Base-by-base conservation (phyloP, 2,888 invertebrate genomes). In the Seira sanloemensis region DNA sequence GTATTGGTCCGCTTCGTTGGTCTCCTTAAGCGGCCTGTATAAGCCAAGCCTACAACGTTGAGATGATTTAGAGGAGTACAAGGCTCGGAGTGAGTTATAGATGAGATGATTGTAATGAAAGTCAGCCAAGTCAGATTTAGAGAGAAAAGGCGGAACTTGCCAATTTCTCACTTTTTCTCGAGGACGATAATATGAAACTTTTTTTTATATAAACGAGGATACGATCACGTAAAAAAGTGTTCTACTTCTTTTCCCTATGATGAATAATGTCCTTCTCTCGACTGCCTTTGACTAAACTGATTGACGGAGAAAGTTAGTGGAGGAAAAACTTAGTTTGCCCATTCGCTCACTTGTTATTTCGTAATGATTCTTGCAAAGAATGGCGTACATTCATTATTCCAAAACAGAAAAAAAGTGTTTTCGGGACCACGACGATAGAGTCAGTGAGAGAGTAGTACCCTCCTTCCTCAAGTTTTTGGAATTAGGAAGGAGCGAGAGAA, bases 161-260 rank as follows among this genome's bases (percentile, higher is more conserved):
- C 74, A 79, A 74, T 79, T 79, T 79, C 54, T 74, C 74, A 79
- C 73, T 79, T 79, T 74, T 46, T 72, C 12, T 12, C 4, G 37
- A 37, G 37, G 37, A 37, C 27, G 66, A 67, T 68, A 73, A 74
- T 79, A 79, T 79, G 73, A 79, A 79, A 79, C 79, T 79, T 79
- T 79, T 78, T 78, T 68, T 26, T 12, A 4, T 37, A 37, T 27
- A 25, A 46, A 19, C 21, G 68, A 78, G 58, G 18, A 78, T 23
- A 69, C 78, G 27, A 69, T 78, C 78, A 26, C 26, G 25, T 26
- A 23, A 26, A 67, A 73, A 74, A 73, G 66, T 58, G 46, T 7
- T 66, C 46, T 19, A 74, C 18, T 74, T 37, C 37, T 37, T 37
- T n/a, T n/a, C n/a, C n/a, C n/a, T 37, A 37, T 37, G 37, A 37